phyloP scores from a whole-genome alignment of 1,140 invertebrate genomes.

The Eupristina koningsbergeri region DNA sequence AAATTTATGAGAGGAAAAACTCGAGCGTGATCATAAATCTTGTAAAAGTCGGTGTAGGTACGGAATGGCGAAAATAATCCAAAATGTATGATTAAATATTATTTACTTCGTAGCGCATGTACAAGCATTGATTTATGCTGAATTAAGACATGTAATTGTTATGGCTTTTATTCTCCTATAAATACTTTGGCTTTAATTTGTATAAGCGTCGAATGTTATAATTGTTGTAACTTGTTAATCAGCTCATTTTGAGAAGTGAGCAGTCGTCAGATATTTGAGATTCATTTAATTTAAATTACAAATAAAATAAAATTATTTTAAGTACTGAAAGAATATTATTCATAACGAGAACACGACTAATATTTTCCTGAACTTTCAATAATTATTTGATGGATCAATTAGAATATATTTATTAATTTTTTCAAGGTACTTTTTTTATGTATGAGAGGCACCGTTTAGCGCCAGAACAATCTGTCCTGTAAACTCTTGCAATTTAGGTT shows the following conservation, averaged over 20 bases:
- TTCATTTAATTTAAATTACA: too few species aligned
- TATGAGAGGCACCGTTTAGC: neutral
- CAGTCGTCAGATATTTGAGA: too few species aligned
- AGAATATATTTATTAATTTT: neutral
- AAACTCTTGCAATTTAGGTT: slow-evolving; percentile 10
- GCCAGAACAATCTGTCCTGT: too few species aligned
- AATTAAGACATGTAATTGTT: neutral
- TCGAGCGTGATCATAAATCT: slow-evolving; percentile 30
- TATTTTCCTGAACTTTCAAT: neutral
- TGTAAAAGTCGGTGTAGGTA: neutral
- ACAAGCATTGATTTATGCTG: neutral
- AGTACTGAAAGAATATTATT: too few species aligned
- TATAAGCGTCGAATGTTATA: neutral
- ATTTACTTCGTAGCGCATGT: slow-evolving; percentile 20
- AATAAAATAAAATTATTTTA: too few species aligned
- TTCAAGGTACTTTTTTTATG: neutral
- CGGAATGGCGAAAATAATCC: slow-evolving; percentile 15
- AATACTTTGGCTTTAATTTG: slow-evolving; percentile 28
- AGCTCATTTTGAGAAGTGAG: too few species aligned
- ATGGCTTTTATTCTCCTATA: neutral
- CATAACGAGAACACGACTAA: neutral
- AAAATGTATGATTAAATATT: slow-evolving; percentile 34
- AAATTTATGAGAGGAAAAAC: slow-evolving; percentile 30
- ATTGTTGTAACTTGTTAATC: too few species aligned
- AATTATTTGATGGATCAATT: neutral